phyloP scores from a whole-genome alignment of 2,113 vertebrate species.

The Hippocampus comes region DNA sequence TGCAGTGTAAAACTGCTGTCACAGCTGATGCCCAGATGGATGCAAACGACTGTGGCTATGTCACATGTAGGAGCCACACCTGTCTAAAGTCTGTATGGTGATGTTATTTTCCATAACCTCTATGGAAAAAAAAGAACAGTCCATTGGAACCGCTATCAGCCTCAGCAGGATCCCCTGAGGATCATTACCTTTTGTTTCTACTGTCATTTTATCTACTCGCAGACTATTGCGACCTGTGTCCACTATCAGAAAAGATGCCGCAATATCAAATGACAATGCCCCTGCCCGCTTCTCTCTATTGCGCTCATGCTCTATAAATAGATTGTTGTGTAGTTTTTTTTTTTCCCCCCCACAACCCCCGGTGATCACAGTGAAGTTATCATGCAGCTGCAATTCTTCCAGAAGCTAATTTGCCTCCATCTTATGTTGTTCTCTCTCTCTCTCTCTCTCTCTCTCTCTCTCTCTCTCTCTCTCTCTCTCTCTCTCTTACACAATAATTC shows the following conservation, averaged over 20 bases:
- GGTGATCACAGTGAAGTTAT: slow-evolving; percentile 6
- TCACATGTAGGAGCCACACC: slow-evolving; percentile 21
- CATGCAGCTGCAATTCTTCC: slow-evolving; percentile 2
- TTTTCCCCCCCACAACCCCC: not conserved
- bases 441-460: not conserved
- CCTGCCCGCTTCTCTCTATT: not conserved
- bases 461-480: not conserved
- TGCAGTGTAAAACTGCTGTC: slow-evolving; percentile 37
- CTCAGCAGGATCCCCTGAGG: slow-evolving; percentile 6
- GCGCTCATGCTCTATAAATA: slow-evolving; percentile 13
- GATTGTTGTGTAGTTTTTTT: slow-evolving; percentile 4
- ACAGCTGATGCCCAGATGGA: slow-evolving; percentile 32
- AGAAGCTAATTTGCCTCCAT: not conserved
- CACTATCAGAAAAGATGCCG: slow-evolving; percentile 6
- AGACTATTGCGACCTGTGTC: not conserved
- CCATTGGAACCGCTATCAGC: not conserved
- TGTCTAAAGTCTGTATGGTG: not conserved
- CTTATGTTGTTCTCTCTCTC: not conserved
- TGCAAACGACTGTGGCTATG: slow-evolving; percentile 49
- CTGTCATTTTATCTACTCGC: not conserved
- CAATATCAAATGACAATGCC: slow-evolving; percentile 11
- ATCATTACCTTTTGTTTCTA: not conserved
- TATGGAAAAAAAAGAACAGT: not conserved
- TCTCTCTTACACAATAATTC: not conserved
- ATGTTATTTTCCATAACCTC: slow-evolving; percentile 4